A percentile compares a stretch with the other conserved stretches of the same genome.
These are phyloP conservation scores for Cataglyphis livida DNA, from an alignment of 2,888 invertebrate species.

Conservation along the genomic window DNA sequence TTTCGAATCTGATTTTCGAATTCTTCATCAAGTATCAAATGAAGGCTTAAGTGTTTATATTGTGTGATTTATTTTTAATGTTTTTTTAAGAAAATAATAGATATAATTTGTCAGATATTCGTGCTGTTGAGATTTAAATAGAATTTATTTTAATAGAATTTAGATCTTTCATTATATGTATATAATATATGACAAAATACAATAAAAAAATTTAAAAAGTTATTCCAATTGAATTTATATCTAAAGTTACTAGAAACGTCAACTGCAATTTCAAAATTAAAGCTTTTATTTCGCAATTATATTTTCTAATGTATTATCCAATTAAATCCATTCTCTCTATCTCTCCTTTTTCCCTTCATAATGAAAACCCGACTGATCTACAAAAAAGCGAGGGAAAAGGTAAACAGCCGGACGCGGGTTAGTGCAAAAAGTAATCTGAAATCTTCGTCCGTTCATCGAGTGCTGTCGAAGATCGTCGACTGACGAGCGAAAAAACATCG, in stretches of 20 bases:
- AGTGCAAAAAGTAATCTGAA: conserved; percentile 35
- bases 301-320: not conserved
- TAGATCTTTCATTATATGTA: too few relatives aligned
- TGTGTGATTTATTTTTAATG: not conserved
- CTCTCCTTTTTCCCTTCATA: not conserved
- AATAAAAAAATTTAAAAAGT: conserved; percentile 9
- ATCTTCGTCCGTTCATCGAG: conserved; percentile 22
- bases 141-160: not conserved
- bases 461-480: conserved; percentile 32
- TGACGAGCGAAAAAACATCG: conserved; percentile 44
- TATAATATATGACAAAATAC: not conserved
- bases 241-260: not conserved
- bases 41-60: not conserved
- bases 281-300: not conserved
- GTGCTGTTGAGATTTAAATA: not conserved
- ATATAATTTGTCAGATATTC: not conserved
- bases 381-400: conserved; percentile 1
- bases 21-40: not conserved
- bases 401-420: conserved; percentile 33
- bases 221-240: not conserved
- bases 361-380: not conserved
- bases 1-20: conserved; percentile 13
- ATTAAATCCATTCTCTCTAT: not conserved
- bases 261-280: not conserved
- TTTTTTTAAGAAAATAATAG: not conserved